Evolutionary conservation across 2,113 vertebrate species (phyloP).

Genomic region (Forbesichthys papilliferus): DNA sequence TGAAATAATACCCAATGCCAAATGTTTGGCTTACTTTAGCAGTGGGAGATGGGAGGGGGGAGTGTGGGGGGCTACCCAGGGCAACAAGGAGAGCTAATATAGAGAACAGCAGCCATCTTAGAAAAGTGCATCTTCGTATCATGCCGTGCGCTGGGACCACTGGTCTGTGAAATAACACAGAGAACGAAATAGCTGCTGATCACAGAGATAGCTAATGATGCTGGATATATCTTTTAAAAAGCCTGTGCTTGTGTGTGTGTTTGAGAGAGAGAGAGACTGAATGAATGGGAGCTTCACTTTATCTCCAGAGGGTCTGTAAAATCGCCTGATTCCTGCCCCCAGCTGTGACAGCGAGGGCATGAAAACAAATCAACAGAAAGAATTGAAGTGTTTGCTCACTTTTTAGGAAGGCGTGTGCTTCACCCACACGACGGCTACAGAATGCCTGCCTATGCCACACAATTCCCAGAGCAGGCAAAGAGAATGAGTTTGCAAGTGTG

Average conservation of each 20-base stretch:
- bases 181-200: slow-evolving; percentile 52
- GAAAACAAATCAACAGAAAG: background rate
- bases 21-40: too few species aligned
- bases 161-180: slow-evolving; percentile 56
- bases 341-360: background rate
- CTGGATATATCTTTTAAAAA: slow-evolving; percentile 27
- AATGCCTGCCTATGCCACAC: too few species aligned
- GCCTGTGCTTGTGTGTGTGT: slow-evolving; percentile 7
- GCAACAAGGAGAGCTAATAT: slow-evolving; percentile 40
- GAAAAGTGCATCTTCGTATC: slow-evolving; percentile 32
- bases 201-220: slow-evolving; percentile 34
- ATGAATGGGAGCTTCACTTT: too few species aligned
- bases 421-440: too few species aligned
- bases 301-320: too few species aligned
- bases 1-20: too few species aligned
- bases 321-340: too few species aligned
- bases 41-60: too few species aligned
- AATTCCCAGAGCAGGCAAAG: too few species aligned
- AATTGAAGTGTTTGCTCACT: background rate
- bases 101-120: slow-evolving; percentile 35
- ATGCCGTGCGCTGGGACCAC: slow-evolving; percentile 33
- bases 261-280: background rate
- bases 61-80: slow-evolving; percentile 23
- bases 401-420: too few species aligned
- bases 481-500: background rate